Evolutionary conservation across 2,888 invertebrate species (phyloP).

Genomic region (Hedychridium roseum): DNA sequence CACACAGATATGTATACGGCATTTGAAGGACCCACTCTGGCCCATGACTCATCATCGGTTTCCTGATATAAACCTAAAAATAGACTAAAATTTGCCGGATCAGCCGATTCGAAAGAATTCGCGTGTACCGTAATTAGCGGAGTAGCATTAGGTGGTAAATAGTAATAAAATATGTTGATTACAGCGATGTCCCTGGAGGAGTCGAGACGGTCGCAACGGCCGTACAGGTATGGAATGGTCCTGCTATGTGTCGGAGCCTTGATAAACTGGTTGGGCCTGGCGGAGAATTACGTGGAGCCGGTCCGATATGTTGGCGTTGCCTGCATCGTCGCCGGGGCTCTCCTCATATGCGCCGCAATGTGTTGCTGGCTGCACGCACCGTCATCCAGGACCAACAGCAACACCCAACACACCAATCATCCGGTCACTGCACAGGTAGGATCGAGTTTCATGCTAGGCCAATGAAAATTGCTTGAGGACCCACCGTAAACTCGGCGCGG

Average conservation of each 20-base stretch:
- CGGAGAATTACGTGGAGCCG: slow-evolving; percentile 77
- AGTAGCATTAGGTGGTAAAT: too few relatives aligned
- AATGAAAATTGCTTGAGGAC: too few relatives aligned
- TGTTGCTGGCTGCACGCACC: slow-evolving; percentile 74
- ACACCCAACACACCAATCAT: slow-evolving; percentile 50
- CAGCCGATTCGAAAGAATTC: too few relatives aligned
- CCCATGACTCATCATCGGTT: too few relatives aligned
- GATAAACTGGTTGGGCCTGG: slow-evolving; percentile 78
- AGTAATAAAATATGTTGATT: too few relatives aligned
- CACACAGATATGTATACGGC: too few relatives aligned
- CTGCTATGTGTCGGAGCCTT: slow-evolving; percentile 76
- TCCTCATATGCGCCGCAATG: slow-evolving; percentile 78
- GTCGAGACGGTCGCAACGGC: slow-evolving; percentile 74
- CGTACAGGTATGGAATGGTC: slow-evolving; percentile 79
- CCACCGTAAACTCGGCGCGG: too few relatives aligned
- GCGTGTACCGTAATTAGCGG: too few relatives aligned
- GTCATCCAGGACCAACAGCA: slow-evolving; percentile 51
- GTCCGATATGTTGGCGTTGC: slow-evolving; percentile 78
- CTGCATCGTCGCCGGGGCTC: slow-evolving; percentile 77
- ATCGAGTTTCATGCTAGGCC: too few relatives aligned
- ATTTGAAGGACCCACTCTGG: too few relatives aligned
- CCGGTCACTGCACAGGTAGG: slow-evolving; percentile 59
- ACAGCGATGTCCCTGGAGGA: slow-evolving; percentile 74
- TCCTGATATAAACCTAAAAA: too few relatives aligned
- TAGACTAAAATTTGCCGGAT: too few relatives aligned